Percentiles rank a stretch among this genome's conserved stretches.
phyloP scores from a whole-genome alignment of 2,888 invertebrate genomes.

The Antheraea assamensis region DNA sequence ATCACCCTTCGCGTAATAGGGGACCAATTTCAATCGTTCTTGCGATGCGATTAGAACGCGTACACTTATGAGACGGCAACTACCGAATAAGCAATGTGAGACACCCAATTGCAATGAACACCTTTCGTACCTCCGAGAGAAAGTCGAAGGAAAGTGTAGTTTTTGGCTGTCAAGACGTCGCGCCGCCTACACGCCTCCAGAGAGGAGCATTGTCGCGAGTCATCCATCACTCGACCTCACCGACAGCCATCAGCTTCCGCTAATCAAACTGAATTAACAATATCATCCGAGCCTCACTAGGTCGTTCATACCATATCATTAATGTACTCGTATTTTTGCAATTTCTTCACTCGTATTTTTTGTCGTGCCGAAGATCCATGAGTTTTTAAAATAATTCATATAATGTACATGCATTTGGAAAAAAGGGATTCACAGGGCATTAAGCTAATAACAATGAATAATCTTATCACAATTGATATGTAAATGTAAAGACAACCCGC shows the following conservation, averaged over 20 bases:
- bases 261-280: constrained; percentile 65
- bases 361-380: background rate
- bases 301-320: background rate
- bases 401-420: background rate
- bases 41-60: constrained; percentile 71
- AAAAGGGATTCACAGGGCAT: background rate
- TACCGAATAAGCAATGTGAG: constrained; percentile 78
- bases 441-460: background rate
- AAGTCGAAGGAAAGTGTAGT: constrained; percentile 81
- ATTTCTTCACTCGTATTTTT: background rate
- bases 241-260: constrained; percentile 47
- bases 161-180: constrained; percentile 77
- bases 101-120: constrained; percentile 72
- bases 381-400: constrained; percentile 1
- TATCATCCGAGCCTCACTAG: constrained; percentile 37
- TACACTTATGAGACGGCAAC: constrained; percentile 76
- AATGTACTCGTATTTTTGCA: background rate
- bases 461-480: constrained; percentile 9
- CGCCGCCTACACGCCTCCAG: constrained; percentile 78
- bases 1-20: constrained; percentile 53
- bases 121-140: constrained; percentile 82
- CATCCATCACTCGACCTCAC: constrained; percentile 69
- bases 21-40: constrained; percentile 45
- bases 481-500: background rate
- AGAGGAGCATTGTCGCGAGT: constrained; percentile 74